phyloP scores from a whole-genome alignment of 2,797 vertebrate species.

The Pyrrhura leucotis region DNA sequence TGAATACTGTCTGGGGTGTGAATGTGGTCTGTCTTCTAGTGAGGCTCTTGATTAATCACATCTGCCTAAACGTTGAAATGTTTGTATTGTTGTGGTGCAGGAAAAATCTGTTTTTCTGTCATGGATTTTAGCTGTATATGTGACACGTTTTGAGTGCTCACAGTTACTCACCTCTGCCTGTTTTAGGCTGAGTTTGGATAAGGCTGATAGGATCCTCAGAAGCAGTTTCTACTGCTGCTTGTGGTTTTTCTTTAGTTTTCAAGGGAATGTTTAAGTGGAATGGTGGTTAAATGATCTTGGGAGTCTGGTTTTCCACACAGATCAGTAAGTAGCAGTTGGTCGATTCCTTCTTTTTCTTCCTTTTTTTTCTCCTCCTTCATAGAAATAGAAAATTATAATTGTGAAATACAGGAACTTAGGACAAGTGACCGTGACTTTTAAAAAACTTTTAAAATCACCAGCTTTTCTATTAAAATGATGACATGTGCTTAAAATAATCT shows the following conservation, averaged over 20 bases:
- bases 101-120: neutral
- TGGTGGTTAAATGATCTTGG: neutral
- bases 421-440: neutral
- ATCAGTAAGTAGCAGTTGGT: neutral
- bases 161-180: neutral
- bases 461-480: neutral
- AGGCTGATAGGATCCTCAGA: neutral
- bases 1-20: neutral
- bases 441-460: neutral
- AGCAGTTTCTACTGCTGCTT: neutral
- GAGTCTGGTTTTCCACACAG: neutral
- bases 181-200: neutral
- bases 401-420: neutral
- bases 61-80: neutral
- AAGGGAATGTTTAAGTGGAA: neutral
- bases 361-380: fast-evolving
- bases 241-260: neutral
- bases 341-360: too few relatives aligned
- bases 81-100: neutral
- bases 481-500: neutral
- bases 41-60: neutral
- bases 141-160: neutral
- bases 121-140: neutral
- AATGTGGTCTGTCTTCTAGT: neutral
- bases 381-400: neutral